Evolutionary conservation across 2,888 invertebrate species (phyloP), one percentile per base, ranked within the genome.

Genomic region (Drosophila histrio): DNA sequence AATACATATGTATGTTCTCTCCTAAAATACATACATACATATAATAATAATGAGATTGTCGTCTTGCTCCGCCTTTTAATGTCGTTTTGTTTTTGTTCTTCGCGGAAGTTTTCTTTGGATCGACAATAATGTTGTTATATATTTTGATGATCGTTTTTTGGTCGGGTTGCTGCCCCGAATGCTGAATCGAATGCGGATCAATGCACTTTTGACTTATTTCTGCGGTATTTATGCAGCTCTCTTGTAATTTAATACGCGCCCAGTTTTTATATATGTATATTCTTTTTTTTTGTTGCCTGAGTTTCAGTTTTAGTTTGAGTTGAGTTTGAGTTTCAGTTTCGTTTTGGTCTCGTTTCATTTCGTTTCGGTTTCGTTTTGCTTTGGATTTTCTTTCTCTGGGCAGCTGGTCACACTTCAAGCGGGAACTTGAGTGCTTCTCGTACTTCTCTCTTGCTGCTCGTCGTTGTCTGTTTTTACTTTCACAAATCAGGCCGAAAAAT

Each of bases 401-500:
- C 47, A 75, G 71, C 71, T 76, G 70, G 70, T 75, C 70, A 71
- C 70, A 75, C 71, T 71, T 49, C 30, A 34, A 34, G 4, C 28
- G 13, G 36, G 17, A 36, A 38, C 34, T 15, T 11, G 52, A 36
- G 24, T 24, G 36, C 38, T 24, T 58, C 56, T 41, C 21, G n/a
- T n/a, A n/a, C 6, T 17, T 49, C 36, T 61, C 70, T 41, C 8
- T 4, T 28, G 15, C 3, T 15, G 28, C 17, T 24, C 28, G n/a
- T 24, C 28, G n/a, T 11, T 24, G 3, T 24, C 17, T 21, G 44
- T 52, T 74, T 68, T 76, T 63, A 67, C 89, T 82, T 89, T 85
- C 71, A 84, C 85, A 80, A 81, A 87, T 88, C 81, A 84, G 77
- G 63, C 66, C 53, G 30, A 79, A 80, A 60, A 61, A 57, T 36